phyloP scores from a whole-genome alignment of 2,797 vertebrate genomes.

The Darevskia mixta region DNA sequence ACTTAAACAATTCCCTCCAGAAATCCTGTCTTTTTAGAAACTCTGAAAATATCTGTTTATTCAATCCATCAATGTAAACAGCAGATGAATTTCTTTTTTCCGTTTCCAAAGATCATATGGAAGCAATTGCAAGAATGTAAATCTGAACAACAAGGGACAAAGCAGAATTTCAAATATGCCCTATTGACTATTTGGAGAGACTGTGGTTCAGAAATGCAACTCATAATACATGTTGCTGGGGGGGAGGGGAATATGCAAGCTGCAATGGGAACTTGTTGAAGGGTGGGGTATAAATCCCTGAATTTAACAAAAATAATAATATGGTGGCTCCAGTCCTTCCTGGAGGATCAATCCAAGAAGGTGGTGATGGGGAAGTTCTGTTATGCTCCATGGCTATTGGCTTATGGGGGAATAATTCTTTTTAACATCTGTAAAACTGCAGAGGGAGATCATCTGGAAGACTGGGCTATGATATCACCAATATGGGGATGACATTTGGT shows the following conservation, averaged over 20 bases:
- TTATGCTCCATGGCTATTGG: not conserved
- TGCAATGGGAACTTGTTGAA: not conserved
- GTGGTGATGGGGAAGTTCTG: not conserved
- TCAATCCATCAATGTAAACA: not conserved
- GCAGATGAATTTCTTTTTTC: slow-evolving; percentile 2
- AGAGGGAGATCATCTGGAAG: no score
- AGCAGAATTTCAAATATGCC: not conserved
- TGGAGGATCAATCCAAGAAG: no score
- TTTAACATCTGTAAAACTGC: no score
- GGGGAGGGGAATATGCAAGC: not conserved
- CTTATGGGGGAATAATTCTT: not conserved
- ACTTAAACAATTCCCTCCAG: not conserved
- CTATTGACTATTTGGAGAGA: not conserved
- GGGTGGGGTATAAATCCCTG: not conserved
- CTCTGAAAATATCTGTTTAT: slow-evolving; percentile 6
- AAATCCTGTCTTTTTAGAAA: not conserved
- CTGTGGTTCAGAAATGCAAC: not conserved
- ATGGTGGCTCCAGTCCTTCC: not conserved
- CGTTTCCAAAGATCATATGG: slow-evolving; percentile 20
- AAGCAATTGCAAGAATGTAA: not conserved
- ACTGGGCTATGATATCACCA: no score
- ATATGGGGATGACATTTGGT: no score
- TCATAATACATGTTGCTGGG: not conserved
- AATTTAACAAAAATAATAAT: not conserved
- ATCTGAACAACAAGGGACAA: not conserved